These are phyloP conservation scores for Centropyge bicolor DNA, from an alignment of 2,797 vertebrate species.

Conservation along the genomic window DNA sequence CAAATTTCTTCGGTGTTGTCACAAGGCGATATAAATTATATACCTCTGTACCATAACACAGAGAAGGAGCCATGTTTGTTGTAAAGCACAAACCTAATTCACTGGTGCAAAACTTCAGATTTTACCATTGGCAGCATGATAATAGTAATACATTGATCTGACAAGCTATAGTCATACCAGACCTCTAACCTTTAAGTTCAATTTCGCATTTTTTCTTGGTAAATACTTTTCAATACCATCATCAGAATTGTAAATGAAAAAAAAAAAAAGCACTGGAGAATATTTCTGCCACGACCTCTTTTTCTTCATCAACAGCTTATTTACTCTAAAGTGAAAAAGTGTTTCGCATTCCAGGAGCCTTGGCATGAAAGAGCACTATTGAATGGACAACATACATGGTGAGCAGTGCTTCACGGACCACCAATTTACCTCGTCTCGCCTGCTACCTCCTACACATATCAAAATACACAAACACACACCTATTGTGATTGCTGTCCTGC, in stretches of 20 bases:
- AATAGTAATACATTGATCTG: background rate
- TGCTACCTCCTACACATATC: slow-evolving; percentile 18
- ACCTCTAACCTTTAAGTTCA: background rate
- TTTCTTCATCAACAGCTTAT: background rate
- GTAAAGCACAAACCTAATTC: background rate
- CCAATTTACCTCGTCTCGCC: slow-evolving; percentile 33
- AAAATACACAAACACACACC: slow-evolving; percentile 51
- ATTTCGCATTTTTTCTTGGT: background rate
- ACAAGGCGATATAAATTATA: background rate
- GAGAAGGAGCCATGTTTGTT: background rate
- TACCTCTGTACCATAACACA: background rate
- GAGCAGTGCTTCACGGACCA: slow-evolving; percentile 21
- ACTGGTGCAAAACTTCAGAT: background rate
- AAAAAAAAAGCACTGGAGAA: background rate
- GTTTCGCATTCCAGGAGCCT: background rate
- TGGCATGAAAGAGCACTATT: background rate
- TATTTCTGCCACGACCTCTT: slow-evolving; percentile 14
- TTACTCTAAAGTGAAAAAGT: background rate
- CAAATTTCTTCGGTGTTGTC: background rate
- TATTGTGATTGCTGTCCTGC: slow-evolving; percentile 79
- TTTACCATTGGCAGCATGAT: background rate
- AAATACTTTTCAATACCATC: background rate
- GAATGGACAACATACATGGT: slow-evolving; percentile 23
- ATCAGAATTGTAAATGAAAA: slow-evolving; percentile 23
- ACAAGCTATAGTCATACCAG: background rate